Base-by-base conservation (phyloP, 2,888 invertebrate species). In the Charanyca ferruginea region DNA sequence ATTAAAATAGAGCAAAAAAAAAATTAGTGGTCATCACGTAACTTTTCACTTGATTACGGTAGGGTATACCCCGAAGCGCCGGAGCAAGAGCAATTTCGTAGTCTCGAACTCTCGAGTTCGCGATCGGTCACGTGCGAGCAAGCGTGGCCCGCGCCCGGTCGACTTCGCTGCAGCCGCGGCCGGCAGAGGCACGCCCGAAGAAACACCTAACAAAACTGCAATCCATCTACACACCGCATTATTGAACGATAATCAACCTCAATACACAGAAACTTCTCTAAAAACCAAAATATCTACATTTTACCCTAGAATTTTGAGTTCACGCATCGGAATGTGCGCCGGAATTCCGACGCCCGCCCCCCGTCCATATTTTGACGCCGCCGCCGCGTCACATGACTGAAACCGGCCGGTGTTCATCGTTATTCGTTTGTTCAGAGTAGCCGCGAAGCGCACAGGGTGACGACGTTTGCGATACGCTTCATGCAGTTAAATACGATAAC, bases 331-430 rank as follows among this genome's bases (percentile, higher is more conserved):
- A 79, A 80, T 81, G 72, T 80, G 77, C 74, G 66, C 89, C 70
- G 51, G 59, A 69, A 92, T 91, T 90, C 85, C 86, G 73, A 63
- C 66, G 68, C 73, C 83, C 87, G 69, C 73, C 83, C 87, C 75
- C 86, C 81, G 85, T 86, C 87, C 87, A 85, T 92, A 90, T 91
- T 92, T 93, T 91, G 90, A 90, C 87, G 88, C 80, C 78, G 77
- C 74, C 68, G 74, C 81, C 81, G 79, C 85, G 87, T 93, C 94
- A 94, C 90, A 91, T 91, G 91, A 93, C 84, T 85, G 69, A 73
- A 67, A 78, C 87, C 88, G 89, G 89, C 91, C 91, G 90, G 92
- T 87, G 32, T 32, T 32, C 32, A 11, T 32, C 32, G 32, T 32
- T 32, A n/a, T n/a, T n/a, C n/a, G n/a, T n/a, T 16, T 16, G 9